phyloP scores from a whole-genome alignment of 2,113 vertebrate species.

The Elephantulus edwardii region DNA sequence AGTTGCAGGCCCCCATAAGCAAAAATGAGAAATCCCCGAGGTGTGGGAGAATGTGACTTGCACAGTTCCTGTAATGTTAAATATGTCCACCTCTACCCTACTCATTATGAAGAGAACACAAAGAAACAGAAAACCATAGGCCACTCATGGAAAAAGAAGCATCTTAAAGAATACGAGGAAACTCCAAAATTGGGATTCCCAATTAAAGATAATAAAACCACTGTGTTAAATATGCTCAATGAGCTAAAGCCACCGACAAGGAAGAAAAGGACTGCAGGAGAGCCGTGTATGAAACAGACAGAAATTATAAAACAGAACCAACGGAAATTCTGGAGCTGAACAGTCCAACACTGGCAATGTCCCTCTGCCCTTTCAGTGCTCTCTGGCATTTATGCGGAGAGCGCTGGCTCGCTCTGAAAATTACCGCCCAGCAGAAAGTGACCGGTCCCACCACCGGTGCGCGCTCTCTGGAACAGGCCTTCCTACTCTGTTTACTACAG shows the following conservation, averaged over 20 bases:
- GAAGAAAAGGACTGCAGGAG: background rate
- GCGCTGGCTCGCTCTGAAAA: background rate
- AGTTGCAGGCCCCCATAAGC: background rate
- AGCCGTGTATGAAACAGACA: background rate
- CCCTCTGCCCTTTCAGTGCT: background rate
- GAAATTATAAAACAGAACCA: background rate
- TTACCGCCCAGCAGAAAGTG: background rate
- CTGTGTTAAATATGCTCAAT: background rate
- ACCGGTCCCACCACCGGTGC: background rate
- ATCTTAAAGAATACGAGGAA: background rate
- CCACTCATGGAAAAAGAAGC: background rate
- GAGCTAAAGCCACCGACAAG: background rate
- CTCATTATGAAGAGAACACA: background rate
- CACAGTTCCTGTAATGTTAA: background rate
- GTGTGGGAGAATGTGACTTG: background rate
- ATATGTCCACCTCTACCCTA: background rate
- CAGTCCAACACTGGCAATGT: background rate
- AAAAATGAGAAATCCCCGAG: background rate
- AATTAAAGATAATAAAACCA: background rate
- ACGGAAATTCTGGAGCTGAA: background rate
- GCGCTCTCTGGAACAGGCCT: background rate
- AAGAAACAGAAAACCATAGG: background rate
- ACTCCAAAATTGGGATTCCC: background rate
- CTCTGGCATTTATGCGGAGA: background rate
- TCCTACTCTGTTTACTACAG: background rate